Evolutionary conservation across 2,888 invertebrate genomes (phyloP).

Genomic region (Phytoseiulus persimilis): DNA sequence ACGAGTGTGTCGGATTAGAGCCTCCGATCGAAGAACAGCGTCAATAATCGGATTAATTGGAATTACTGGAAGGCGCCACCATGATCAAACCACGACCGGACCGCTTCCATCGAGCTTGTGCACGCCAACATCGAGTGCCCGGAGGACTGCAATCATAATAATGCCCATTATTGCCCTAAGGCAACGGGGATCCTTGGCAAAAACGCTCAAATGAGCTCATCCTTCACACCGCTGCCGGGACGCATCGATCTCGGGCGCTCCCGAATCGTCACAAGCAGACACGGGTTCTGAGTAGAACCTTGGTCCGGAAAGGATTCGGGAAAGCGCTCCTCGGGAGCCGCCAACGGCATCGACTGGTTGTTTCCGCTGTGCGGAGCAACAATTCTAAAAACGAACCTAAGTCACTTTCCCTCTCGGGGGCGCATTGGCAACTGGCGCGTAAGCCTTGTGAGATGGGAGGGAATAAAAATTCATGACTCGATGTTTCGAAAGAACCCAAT

Average conservation of each 20-base stretch:
- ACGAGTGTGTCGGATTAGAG: no score
- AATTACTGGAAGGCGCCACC: background rate
- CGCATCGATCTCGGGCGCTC: no score
- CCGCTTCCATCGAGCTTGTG: background rate
- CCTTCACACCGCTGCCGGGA: no score
- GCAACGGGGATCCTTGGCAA: no score
- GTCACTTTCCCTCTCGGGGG: background rate
- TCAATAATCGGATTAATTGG: background rate
- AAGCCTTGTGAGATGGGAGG: background rate
- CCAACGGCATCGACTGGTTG: no score
- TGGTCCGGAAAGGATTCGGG: no score
- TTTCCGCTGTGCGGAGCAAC: no score
- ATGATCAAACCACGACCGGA: background rate
- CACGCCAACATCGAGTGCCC: background rate
- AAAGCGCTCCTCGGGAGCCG: no score
- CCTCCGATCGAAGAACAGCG: background rate
- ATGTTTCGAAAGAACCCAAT: background rate
- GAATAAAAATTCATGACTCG: background rate
- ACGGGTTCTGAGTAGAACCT: no score
- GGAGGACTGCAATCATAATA: background rate
- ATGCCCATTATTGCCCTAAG: no score
- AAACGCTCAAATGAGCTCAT: no score
- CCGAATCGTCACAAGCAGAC: no score
- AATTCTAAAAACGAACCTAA: background rate
- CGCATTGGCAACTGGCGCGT: background rate